phyloP scores from a whole-genome alignment of 2,888 invertebrate genomes.

The Branchipolynoe longqiensis region DNA sequence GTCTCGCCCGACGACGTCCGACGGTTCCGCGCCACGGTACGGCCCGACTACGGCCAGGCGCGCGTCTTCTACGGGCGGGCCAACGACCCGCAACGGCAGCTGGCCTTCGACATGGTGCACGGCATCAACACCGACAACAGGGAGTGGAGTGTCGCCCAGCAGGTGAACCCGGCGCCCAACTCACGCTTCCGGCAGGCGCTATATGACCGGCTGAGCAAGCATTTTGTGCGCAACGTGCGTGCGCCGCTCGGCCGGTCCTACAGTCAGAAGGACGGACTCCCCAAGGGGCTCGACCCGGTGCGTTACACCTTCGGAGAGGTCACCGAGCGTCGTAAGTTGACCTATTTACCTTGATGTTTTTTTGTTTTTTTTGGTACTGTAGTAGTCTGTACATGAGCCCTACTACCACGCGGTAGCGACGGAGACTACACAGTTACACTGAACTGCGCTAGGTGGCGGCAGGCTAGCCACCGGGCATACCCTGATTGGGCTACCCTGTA shows the following conservation, averaged over 20 bases:
- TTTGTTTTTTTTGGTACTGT: neutral
- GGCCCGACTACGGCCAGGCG: constrained; percentile 78
- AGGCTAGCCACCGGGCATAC: no score
- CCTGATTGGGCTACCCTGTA: no score
- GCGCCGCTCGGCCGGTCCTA: constrained; percentile 79
- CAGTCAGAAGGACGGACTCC: constrained; percentile 74
- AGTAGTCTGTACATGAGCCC: no score
- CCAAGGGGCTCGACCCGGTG: constrained; percentile 71
- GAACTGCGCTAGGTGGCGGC: no score
- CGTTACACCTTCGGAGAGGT: constrained; percentile 78
- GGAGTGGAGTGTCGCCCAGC: constrained; percentile 73
- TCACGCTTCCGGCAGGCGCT: constrained; percentile 76
- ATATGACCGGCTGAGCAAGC: constrained; percentile 74
- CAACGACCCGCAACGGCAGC: constrained; percentile 77
- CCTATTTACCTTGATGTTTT: no score
- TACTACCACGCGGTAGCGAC: no score
- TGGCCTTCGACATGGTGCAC: constrained; percentile 80
- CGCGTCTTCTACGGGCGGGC: constrained; percentile 80
- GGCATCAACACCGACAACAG: constrained; percentile 76
- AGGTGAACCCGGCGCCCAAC: constrained; percentile 78
- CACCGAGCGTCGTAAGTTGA: constrained; percentile 77
- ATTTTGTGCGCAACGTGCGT: constrained; percentile 74
- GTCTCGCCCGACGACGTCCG: constrained; percentile 77
- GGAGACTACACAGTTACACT: no score
- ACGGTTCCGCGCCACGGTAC: constrained; percentile 76